Evolutionary conservation across 2,797 vertebrate genomes (phyloP).

Genomic region (Epinephelus malabaricus): DNA sequence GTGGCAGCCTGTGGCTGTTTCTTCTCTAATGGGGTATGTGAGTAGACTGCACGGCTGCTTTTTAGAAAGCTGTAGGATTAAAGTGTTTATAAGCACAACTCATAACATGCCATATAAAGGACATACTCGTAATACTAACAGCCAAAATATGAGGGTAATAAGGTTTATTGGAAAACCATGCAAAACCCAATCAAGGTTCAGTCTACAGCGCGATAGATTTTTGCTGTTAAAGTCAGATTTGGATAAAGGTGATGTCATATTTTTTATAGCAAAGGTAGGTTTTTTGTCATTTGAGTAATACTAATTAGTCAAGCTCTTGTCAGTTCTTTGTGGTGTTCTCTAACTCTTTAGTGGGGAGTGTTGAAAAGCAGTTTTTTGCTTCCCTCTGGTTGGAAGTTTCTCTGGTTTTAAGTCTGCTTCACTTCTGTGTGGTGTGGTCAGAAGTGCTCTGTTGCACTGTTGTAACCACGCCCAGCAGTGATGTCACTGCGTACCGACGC

Average conservation of each 20-base stretch:
- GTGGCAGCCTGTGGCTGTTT: background rate
- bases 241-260: background rate
- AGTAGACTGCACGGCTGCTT: background rate
- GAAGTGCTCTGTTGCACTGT: no score
- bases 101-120: background rate
- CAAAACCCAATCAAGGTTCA: background rate
- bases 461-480: background rate
- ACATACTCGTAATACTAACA: background rate
- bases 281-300: background rate
- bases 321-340: no score
- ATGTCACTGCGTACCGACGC: background rate
- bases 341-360: background rate
- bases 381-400: no score
- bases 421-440: no score
- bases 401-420: no score
- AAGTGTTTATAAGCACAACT: background rate
- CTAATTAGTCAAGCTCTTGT: background rate
- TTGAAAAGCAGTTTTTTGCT: no score
- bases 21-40: constrained; percentile 12
- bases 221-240: constrained; percentile 1
- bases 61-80: background rate
- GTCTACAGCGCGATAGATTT: background rate
- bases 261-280: background rate
- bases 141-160: background rate
- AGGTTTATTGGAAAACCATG: background rate